These are phyloP conservation scores for Syrmaticus mikado DNA, from an alignment of 2,113 vertebrate genomes.

Conservation along the genomic window DNA sequence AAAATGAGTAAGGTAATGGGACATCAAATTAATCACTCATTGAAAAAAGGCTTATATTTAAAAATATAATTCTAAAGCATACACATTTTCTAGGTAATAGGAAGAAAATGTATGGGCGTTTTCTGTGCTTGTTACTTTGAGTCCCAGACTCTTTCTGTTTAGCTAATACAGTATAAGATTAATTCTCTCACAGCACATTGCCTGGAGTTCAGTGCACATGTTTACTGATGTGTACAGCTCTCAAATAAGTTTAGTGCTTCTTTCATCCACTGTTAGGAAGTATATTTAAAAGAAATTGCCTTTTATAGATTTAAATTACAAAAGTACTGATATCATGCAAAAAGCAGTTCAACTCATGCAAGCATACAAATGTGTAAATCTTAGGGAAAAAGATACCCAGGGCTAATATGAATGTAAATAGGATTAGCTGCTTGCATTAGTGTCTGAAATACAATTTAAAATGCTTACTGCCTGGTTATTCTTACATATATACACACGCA, in stretches of 20 bases:
- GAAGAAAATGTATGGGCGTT: not conserved
- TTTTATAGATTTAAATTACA: slow-evolving; percentile 90
- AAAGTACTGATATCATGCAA: slow-evolving; percentile 88
- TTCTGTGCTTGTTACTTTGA: slow-evolving; percentile 49
- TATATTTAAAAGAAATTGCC: slow-evolving; percentile 87
- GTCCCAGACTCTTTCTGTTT: slow-evolving; percentile 77
- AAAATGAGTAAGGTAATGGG: not conserved
- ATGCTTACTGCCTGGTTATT: slow-evolving; percentile 82
- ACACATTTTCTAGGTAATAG: slow-evolving; percentile 26
- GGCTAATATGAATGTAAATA: slow-evolving; percentile 97
- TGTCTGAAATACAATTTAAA: slow-evolving; percentile 90
- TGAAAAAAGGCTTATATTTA: not conserved
- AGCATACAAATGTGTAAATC: slow-evolving; percentile 92
- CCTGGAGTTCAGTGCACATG: slow-evolving; percentile 82
- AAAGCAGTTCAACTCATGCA: slow-evolving; percentile 86
- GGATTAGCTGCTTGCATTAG: slow-evolving; percentile 91
- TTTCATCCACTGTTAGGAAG: slow-evolving; percentile 84
- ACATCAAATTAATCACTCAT: not conserved
- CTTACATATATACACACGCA: slow-evolving; percentile 44
- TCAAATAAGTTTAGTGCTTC: slow-evolving; percentile 85
- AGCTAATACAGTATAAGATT: slow-evolving; percentile 83
- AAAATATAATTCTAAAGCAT: slow-evolving; percentile 44
- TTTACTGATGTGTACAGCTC: slow-evolving; percentile 90
- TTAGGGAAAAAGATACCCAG: slow-evolving; percentile 86
- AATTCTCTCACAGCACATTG: slow-evolving; percentile 84